A percentile compares a stretch with the other conserved stretches of the same genome.
These are phyloP conservation scores for Pavo muticus DNA, from an alignment of 2,113 vertebrate genomes.

Conservation along the genomic window DNA sequence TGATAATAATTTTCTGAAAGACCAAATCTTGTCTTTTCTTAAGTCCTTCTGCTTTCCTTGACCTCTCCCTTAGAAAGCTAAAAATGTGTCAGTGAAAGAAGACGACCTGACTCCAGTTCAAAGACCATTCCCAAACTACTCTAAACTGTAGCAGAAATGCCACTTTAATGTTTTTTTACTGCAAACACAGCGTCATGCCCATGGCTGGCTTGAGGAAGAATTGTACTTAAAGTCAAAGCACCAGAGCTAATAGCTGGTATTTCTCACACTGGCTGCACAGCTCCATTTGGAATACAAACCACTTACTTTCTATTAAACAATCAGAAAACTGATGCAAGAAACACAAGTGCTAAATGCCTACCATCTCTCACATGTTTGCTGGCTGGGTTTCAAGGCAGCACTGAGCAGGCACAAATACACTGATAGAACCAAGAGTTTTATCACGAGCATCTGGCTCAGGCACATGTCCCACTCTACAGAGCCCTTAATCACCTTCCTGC, in stretches of 20 bases:
- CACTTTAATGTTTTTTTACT: neutral
- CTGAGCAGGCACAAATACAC: neutral
- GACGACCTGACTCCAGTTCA: neutral
- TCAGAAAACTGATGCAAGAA: neutral
- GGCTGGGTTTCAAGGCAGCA: neutral
- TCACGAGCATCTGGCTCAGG: neutral
- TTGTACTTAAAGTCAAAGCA: neutral
- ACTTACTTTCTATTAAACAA: neutral
- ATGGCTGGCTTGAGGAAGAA: neutral
- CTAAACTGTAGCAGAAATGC: neutral
- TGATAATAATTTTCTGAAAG: neutral
- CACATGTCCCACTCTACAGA: neutral
- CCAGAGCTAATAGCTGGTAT: neutral
- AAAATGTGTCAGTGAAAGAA: neutral
- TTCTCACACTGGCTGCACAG: neutral
- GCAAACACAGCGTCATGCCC: neutral
- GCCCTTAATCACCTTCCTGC: neutral
- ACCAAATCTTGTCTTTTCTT: neutral
- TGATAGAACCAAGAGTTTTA: neutral
- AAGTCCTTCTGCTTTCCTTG: neutral
- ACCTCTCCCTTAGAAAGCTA: neutral
- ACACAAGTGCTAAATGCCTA: neutral
- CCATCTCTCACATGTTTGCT: accelerated
- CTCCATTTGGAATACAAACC: neutral
- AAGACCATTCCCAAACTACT: neutral